Percentiles rank a stretch among this genome's conserved stretches.
Conservation (phyloP, 2,888 invertebrate species). For the Acrobasis repandana region DNA sequence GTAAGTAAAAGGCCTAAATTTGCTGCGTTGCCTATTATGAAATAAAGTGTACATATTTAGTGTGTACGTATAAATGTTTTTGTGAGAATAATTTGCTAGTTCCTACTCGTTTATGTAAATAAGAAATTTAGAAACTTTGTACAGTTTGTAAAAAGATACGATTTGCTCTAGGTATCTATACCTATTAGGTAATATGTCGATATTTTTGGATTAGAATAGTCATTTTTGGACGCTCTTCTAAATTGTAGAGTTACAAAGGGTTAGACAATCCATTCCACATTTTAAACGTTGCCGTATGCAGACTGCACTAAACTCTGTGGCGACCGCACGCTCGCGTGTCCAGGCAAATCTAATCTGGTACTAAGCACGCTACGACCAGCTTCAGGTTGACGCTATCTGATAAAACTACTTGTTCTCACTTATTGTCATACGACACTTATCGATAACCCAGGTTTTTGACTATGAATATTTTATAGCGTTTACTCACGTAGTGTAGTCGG, state of each 20-base stretch:
- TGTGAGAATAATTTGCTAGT: too few relatives aligned
- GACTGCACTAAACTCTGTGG: conserved; percentile 28
- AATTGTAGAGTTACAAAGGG: not conserved
- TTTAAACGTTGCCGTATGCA: conserved; percentile 37
- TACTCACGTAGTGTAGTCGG: not conserved
- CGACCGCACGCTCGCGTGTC: conserved; percentile 24
- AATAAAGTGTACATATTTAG: too few relatives aligned
- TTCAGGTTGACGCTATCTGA: conserved; percentile 32
- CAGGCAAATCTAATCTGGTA: conserved; percentile 42
- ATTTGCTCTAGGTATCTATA: too few relatives aligned
- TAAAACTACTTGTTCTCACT: conserved; percentile 32
- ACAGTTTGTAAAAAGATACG: too few relatives aligned
- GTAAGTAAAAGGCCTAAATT: too few relatives aligned
- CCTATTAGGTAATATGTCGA: too few relatives aligned
- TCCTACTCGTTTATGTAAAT: too few relatives aligned
- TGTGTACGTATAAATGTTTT: too few relatives aligned
- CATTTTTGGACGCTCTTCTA: not conserved
- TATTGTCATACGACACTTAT: conserved; percentile 33
- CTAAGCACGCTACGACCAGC: conserved; percentile 62
- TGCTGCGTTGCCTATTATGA: too few relatives aligned
- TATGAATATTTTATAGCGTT: not conserved
- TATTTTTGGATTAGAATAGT: too few relatives aligned
- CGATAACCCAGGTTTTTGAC: conserved; percentile 29
- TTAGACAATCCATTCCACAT: conserved; percentile 45
- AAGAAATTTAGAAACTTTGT: too few relatives aligned